These are phyloP conservation scores for Nothocercus julius DNA, from an alignment of 2,113 vertebrate species.

Conservation along the genomic window DNA sequence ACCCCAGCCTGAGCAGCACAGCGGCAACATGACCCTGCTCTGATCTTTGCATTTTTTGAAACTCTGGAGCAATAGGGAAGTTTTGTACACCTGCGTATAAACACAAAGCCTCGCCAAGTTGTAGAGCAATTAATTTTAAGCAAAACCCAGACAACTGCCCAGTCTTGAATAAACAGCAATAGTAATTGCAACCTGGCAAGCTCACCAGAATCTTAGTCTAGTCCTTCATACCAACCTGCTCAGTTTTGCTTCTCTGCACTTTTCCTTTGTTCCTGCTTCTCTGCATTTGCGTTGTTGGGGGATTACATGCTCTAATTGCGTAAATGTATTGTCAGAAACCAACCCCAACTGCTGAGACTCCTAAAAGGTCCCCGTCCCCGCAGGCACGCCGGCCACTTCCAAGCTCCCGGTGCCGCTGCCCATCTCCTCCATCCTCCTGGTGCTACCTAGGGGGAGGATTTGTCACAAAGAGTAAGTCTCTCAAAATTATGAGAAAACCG, in stretches of 20 bases:
- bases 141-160: background rate
- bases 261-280: background rate
- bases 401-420: background rate
- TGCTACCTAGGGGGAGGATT: constrained; percentile 43
- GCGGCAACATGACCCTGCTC: background rate
- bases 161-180: background rate
- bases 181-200: background rate
- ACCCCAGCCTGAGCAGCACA: background rate
- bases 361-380: constrained; percentile 25
- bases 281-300: background rate
- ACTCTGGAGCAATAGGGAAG: background rate
- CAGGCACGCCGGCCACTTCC: constrained; percentile 16
- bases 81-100: background rate
- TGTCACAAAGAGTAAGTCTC: background rate
- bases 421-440: background rate
- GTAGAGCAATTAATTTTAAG: background rate
- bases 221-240: background rate
- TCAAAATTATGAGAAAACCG: constrained; percentile 45
- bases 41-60: background rate
- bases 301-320: constrained; percentile 26
- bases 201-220: background rate
- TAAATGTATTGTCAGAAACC: constrained; percentile 37
- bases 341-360: background rate
- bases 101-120: background rate
- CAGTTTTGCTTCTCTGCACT: background rate